Evolutionary conservation across 1,140 invertebrate species (phyloP), one percentile per base, ranked within the genome.

Genomic region (Drosophila takahashii): DNA sequence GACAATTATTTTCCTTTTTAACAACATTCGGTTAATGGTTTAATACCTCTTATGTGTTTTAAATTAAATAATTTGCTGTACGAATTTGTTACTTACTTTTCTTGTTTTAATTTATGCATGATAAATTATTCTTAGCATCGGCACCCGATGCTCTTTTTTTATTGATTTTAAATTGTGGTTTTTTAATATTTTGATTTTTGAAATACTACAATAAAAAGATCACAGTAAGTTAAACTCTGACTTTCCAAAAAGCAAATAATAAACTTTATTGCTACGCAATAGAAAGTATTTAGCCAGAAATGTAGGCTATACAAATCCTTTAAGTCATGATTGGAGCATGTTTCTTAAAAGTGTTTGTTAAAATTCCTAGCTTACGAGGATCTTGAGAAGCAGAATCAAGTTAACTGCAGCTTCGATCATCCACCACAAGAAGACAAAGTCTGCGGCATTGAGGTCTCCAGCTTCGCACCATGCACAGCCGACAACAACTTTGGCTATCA

Each of bases 401-500:
- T 91, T 29, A 87, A 91, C 67, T 92, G 92, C 66, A 85, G 81
- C 10, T 92, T 91, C 29, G 81, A 91, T 18, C 45, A 80, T 36
- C 79, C 59, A 15, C 90, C 90, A 64, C 34, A 44, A 29, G 59
- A 75, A 0, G 85, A 81, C 39, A 91, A 92, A 65, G 90, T 91
- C 11, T 92, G 92, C 50, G 79, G 78, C 45, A 70, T 90, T 51
- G 87, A 92, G 18, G 34, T 57, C 26, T 27, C 48, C 4, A 52
- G 65, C 41, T 92, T 91, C 65, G 69, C 77, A 4, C 90, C 90
- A 91, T 93, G 93, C 90, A 96, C 94, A 59, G 91, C 93, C 53
- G 94, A 95, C 36, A 95, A 96, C 69, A 93, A 95, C 83, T 98
- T 95, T 83, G 96, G 96, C 81, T 98, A 96, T 90, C 94, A 95